These are phyloP conservation scores for Archilochus colubris DNA, from an alignment of 2,113 vertebrate genomes.

Conservation along the genomic window DNA sequence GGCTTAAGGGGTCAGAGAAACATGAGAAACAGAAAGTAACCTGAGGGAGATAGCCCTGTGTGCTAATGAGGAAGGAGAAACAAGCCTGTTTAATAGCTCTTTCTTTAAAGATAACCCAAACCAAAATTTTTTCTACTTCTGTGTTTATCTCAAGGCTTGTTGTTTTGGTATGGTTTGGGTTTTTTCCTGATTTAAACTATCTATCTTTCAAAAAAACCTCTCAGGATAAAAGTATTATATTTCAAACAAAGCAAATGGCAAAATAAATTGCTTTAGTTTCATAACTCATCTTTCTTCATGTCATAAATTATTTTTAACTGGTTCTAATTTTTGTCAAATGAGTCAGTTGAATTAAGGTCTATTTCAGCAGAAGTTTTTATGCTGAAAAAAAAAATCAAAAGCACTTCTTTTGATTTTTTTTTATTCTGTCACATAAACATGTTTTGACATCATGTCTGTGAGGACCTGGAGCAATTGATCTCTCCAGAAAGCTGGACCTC, in stretches of 20 bases:
- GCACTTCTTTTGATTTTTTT: neutral
- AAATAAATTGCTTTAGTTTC: neutral
- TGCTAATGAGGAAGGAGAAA: neutral
- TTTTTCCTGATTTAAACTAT: neutral
- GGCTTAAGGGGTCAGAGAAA: neutral
- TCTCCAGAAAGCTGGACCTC: neutral
- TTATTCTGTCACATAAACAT: neutral
- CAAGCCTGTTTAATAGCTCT: neutral
- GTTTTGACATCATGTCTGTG: neutral
- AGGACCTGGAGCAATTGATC: neutral
- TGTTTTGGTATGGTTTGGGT: neutral
- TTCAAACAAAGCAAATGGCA: neutral
- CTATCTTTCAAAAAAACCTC: neutral
- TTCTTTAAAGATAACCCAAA: neutral
- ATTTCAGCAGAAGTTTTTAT: neutral
- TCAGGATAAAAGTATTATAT: neutral
- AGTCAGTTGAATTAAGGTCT: slow-evolving; percentile 20
- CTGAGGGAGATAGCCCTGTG: neutral
- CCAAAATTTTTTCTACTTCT: neutral
- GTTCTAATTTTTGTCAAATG: slow-evolving; percentile 51
- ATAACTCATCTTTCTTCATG: neutral
- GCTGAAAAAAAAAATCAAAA: no score
- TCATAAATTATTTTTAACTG: slow-evolving; percentile 35
- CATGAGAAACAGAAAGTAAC: neutral
- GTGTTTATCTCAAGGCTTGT: neutral